A percentile compares a stretch with the other conserved stretches of the same genome.
Conservation (phyloP, 2,888 invertebrate genomes). For the Thymelicus lineola region DNA sequence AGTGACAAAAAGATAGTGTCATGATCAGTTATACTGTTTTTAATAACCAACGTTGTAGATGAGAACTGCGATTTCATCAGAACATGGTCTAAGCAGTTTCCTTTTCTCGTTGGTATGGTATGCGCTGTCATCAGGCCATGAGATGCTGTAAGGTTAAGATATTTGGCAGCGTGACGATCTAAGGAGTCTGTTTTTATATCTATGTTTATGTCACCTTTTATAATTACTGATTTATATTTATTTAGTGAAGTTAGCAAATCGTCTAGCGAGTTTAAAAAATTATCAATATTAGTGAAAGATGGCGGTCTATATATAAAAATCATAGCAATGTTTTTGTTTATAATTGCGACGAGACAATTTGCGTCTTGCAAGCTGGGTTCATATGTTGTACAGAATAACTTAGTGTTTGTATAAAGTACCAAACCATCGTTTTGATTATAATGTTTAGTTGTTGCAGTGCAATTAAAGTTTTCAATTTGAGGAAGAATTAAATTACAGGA, state of each 20-base stretch:
- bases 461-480: slow-evolving; percentile 11
- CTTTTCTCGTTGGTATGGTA: too few species aligned
- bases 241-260: too few species aligned
- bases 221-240: too few species aligned
- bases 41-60: slow-evolving; percentile 1
- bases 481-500: slow-evolving; percentile 18
- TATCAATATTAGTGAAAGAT: slow-evolving; percentile 13
- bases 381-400: neutral
- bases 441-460: slow-evolving; percentile 6
- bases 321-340: neutral
- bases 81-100: too few species aligned
- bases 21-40: slow-evolving; percentile 16
- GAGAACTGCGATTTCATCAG: slow-evolving; percentile 1
- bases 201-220: too few species aligned
- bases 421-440: slow-evolving; percentile 38
- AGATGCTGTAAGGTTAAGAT: too few species aligned
- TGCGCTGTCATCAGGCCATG: too few species aligned
- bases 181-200: too few species aligned
- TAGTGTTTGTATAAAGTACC: slow-evolving; percentile 20
- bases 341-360: slow-evolving; percentile 2
- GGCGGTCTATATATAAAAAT: slow-evolving; percentile 22
- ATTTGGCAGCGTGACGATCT: too few species aligned
- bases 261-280: slow-evolving; percentile 27
- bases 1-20: slow-evolving; percentile 14
- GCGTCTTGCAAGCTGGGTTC: slow-evolving; percentile 4